These are phyloP conservation scores for Petaurus breviceps DNA, from an alignment of 2,113 vertebrate genomes.

Conservation along the genomic window DNA sequence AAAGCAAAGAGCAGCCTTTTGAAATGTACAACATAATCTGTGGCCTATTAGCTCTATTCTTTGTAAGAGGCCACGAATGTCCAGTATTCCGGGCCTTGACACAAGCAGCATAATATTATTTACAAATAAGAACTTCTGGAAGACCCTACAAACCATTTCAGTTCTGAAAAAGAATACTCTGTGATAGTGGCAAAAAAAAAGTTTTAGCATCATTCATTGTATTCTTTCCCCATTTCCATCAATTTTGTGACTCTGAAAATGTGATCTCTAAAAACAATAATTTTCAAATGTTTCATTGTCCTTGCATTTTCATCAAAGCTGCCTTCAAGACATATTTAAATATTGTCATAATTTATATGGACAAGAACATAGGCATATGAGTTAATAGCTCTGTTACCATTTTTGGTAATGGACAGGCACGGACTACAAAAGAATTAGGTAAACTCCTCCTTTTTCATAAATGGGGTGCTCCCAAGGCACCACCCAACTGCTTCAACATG, in stretches of 20 bases:
- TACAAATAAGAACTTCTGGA: background rate
- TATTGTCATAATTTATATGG: background rate
- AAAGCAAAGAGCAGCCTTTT: background rate
- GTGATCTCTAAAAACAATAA: background rate
- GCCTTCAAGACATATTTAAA: background rate
- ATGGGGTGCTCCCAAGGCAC: background rate
- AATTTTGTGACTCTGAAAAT: background rate
- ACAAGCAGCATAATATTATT: background rate
- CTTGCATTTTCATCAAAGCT: background rate
- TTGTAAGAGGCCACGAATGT: background rate
- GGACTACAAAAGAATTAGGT: background rate
- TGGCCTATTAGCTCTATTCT: background rate
- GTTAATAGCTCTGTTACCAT: background rate
- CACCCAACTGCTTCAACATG: background rate
- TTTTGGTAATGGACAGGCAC: background rate
- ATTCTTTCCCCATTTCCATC: background rate
- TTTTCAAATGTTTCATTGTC: background rate
- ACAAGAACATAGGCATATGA: background rate
- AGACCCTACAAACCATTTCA: background rate
- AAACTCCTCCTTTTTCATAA: background rate
- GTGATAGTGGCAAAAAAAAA: background rate
- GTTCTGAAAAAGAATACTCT: background rate
- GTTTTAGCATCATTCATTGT: background rate
- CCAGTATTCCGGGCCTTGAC: background rate
- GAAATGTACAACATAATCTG: too few relatives aligned